These are phyloP conservation scores for Alauda arvensis DNA, from an alignment of 2,797 vertebrate species.

Conservation along the genomic window DNA sequence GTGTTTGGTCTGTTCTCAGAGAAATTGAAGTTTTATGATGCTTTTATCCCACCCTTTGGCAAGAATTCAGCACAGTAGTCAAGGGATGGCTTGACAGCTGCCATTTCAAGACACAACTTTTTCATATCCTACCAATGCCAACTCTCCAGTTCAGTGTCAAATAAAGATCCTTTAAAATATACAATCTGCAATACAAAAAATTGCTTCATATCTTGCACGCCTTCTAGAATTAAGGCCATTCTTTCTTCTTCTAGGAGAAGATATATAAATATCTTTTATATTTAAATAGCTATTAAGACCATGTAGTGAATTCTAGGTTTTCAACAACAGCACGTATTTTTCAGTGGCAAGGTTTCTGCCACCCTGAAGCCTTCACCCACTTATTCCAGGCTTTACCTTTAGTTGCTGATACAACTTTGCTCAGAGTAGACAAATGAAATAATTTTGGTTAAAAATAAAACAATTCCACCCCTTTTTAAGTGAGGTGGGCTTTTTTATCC, in stretches of 20 bases:
- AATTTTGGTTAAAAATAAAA: constrained; percentile 16
- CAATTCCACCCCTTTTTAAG: neutral
- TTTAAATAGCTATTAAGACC: neutral
- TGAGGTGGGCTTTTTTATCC: neutral
- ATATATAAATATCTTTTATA: too few relatives aligned
- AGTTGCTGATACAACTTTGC: neutral
- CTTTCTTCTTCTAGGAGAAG: too few relatives aligned
- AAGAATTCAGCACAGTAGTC: neutral
- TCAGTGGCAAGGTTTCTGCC: neutral
- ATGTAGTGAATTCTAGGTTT: neutral
- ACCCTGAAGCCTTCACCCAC: neutral
- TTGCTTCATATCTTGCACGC: accelerated
- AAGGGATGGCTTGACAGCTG: neutral
- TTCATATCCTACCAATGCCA: neutral
- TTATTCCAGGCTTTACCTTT: neutral
- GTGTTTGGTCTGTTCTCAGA: neutral
- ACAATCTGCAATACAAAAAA: neutral
- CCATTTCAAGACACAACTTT: neutral
- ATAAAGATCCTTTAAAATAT: neutral
- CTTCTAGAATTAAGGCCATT: neutral
- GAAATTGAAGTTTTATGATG: neutral
- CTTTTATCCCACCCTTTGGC: neutral
- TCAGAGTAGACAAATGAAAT: constrained; percentile 3
- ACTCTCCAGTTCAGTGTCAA: neutral
- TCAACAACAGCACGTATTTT: neutral